Evolutionary conservation across 2,888 invertebrate genomes (phyloP).

Genomic region (Thymelicus lineola): DNA sequence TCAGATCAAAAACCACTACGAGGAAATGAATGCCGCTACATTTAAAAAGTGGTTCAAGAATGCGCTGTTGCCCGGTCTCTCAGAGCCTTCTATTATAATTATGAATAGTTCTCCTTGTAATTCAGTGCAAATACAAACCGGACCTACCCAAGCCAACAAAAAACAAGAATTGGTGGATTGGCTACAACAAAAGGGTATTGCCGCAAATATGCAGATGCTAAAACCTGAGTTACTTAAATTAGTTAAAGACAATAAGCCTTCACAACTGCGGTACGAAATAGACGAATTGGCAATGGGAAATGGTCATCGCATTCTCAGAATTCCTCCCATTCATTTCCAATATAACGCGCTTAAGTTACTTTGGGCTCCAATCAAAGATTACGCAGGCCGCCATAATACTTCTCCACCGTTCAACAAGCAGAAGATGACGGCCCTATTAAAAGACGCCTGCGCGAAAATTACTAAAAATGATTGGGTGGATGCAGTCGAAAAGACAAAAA

Average conservation of each 20-base stretch:
- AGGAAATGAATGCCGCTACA: slow-evolving; percentile 35
- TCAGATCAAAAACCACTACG: slow-evolving; percentile 24
- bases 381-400: slow-evolving; percentile 40
- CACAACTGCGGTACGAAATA: slow-evolving; percentile 34
- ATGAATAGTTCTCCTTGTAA: slow-evolving; percentile 31
- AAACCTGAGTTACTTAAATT: slow-evolving; percentile 40
- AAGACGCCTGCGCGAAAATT: slow-evolving; percentile 39
- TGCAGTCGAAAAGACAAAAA: not conserved
- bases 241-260: slow-evolving; percentile 2
- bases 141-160: slow-evolving; percentile 36
- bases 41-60: slow-evolving; percentile 34
- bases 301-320: slow-evolving; percentile 41
- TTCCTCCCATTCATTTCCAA: slow-evolving; percentile 38
- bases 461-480: slow-evolving; percentile 23
- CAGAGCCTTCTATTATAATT: slow-evolving; percentile 35
- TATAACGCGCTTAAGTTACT: slow-evolving; percentile 39
- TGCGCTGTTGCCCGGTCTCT: slow-evolving; percentile 29
- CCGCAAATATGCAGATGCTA: slow-evolving; percentile 40
- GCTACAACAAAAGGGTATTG: slow-evolving; percentile 35
- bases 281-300: slow-evolving; percentile 41
- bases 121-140: slow-evolving; percentile 27
- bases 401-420: slow-evolving; percentile 39
- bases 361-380: slow-evolving; percentile 38
- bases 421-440: slow-evolving; percentile 40
- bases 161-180: slow-evolving; percentile 38